phyloP scores from a whole-genome alignment of 2,888 invertebrate genomes.

The Spilarctia lutea region DNA sequence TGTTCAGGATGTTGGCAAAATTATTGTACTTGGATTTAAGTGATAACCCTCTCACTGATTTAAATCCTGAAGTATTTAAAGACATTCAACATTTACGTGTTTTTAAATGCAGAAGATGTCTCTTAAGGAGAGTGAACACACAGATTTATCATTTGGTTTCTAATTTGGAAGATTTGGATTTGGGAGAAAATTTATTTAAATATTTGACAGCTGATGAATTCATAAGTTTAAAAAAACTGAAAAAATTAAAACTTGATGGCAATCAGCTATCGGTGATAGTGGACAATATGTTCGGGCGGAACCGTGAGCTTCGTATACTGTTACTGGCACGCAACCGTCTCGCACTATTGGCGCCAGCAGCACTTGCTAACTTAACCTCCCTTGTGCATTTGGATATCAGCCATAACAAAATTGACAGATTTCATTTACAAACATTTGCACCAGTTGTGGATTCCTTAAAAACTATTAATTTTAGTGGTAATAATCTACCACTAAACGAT shows the following conservation, averaged over 20 bases:
- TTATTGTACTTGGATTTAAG: constrained; percentile 91
- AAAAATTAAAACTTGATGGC: constrained; percentile 89
- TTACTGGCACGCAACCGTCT: constrained; percentile 91
- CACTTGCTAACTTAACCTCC: constrained; percentile 90
- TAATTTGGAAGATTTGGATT: constrained; percentile 90
- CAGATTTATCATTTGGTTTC: constrained; percentile 92
- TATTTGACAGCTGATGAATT: constrained; percentile 91
- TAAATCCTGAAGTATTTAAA: constrained; percentile 93
- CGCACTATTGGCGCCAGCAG: constrained; percentile 90
- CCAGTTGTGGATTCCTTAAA: constrained; percentile 88
- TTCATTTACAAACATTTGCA: constrained; percentile 88
- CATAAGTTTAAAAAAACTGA: constrained; percentile 88
- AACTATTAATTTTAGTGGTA: constrained; percentile 90
- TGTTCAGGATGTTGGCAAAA: constrained; percentile 91
- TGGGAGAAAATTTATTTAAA: constrained; percentile 92
- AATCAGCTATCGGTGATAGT: constrained; percentile 92
- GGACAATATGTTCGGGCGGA: constrained; percentile 89
- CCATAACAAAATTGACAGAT: constrained; percentile 90
- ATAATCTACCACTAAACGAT: constrained; percentile 86
- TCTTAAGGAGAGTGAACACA: constrained; percentile 91
- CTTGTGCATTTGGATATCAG: constrained; percentile 91
- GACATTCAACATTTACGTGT: constrained; percentile 90
- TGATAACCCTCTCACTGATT: constrained; percentile 90
- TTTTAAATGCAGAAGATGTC: constrained; percentile 91
- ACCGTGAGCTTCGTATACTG: constrained; percentile 84